Base-by-base conservation (phyloP, 37 sponge, comb jelly and placozoan genomes). In the Lycopodina hypogea region DNA sequence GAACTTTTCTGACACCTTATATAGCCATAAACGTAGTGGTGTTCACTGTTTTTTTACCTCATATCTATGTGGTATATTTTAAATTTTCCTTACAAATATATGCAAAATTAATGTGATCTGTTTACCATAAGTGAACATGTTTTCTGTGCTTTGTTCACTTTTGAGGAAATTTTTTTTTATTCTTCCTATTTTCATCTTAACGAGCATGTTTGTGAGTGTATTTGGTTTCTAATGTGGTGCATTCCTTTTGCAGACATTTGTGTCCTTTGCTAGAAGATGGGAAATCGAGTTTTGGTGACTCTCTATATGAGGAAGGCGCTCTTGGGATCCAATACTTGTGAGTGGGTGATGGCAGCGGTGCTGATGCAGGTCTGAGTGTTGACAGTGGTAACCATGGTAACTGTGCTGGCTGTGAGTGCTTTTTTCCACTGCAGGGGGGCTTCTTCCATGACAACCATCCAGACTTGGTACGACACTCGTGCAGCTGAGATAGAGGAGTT, bases 401-500 rank as follows among this genome's bases (percentile, higher is more conserved):
- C 48, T 59, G 15, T 3, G 60, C 60, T 59, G 18, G 4, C 3
- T 17, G 15, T 59, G 1, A 19, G 11, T 32, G 37, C 7, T 8
- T 67, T 30, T 12, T 29, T 29, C 21, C n/a, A 17, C 9, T 1
- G 29, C 62, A 89, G 89, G 40, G 58, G 29, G 71, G 56, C 78
- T 23, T 0, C 41, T 0, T 76, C 73, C 38, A 34, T 55, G 51
- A 83, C 81, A 1, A 41, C 81, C 35, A 32, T 90, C 24, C 82
- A 72, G 4, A 1, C 21, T 3, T 90, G 91, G 91, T 90, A 77
- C 42, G 38, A 7, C 3, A 67, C 77, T 30, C 78, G 91, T n/a
- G 87, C 91, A 39, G 28, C 39, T 59, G 87, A 90, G 55, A 90
- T 90, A 53, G 91, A 90, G 32, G 41, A 75, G n/a, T 75, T 84